These are phyloP conservation scores for Diabrotica undecimpunctata DNA, from an alignment of 1,140 invertebrate genomes.

Conservation along the genomic window DNA sequence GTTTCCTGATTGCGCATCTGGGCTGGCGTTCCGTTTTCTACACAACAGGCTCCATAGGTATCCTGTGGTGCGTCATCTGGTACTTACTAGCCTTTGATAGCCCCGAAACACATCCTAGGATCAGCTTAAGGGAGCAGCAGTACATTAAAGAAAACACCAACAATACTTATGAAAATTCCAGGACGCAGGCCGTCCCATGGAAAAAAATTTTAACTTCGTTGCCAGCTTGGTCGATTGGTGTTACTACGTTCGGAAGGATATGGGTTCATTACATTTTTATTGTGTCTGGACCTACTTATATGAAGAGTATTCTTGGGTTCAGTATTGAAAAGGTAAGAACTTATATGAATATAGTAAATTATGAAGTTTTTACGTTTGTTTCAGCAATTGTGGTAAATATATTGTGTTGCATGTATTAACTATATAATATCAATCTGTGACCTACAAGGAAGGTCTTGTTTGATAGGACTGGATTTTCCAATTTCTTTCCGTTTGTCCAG, in stretches of 20 bases:
- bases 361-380: no score
- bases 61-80: conserved; percentile 64
- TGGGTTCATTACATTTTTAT: conserved; percentile 73
- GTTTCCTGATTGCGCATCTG: conserved; percentile 63
- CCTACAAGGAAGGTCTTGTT: no score
- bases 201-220: conserved; percentile 67
- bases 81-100: conserved; percentile 70
- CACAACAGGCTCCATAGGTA: conserved; percentile 65
- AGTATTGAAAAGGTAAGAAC: conserved; percentile 60
- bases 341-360: background rate
- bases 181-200: conserved; percentile 65
- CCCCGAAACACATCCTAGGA: conserved; percentile 70
- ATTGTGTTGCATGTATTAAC: no score
- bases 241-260: conserved; percentile 69
- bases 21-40: conserved; percentile 69
- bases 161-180: conserved; percentile 50
- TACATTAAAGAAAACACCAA: conserved; percentile 66
- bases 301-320: conserved; percentile 66
- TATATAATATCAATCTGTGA: no score
- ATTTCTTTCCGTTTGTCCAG: no score
- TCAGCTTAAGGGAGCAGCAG: conserved; percentile 62
- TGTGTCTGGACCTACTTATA: conserved; percentile 66
- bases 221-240: conserved; percentile 77
- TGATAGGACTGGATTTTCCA: no score
- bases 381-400: no score